phyloP scores from a whole-genome alignment of 2,888 invertebrate genomes.

The Zaprionus bogoriensis region DNA sequence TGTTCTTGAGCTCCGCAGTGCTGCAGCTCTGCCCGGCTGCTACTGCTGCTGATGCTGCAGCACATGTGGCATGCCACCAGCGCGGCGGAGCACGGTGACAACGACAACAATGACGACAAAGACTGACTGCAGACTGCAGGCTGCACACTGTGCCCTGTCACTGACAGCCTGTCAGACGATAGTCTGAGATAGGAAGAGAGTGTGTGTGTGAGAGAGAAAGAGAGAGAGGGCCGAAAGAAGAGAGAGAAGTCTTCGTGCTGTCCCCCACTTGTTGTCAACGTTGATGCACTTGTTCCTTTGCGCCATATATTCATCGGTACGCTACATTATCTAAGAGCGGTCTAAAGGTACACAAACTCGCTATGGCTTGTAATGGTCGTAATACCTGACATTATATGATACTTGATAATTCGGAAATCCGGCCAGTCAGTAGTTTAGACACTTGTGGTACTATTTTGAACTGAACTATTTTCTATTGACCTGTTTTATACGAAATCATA shows the following conservation, averaged over 20 bases:
- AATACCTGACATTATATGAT: too few relatives aligned
- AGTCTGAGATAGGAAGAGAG: neutral
- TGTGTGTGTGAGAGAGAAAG: neutral
- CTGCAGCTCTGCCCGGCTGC: conserved; percentile 14
- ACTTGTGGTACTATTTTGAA: too few relatives aligned
- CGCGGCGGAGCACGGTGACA: conserved; percentile 55
- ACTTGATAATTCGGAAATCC: too few relatives aligned
- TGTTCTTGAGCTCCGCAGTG: conserved; percentile 31
- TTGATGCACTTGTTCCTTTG: conserved; percentile 35
- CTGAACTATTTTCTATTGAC: too few relatives aligned
- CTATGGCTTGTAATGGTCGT: neutral
- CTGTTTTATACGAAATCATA: too few relatives aligned
- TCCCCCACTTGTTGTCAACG: conserved; percentile 65
- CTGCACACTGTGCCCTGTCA: conserved; percentile 54
- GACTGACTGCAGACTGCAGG: conserved; percentile 68
- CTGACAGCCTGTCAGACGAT: conserved; percentile 67
- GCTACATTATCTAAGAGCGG: conserved; percentile 10
- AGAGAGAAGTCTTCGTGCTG: conserved; percentile 34
- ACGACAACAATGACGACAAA: conserved; percentile 72
- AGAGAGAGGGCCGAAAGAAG: neutral
- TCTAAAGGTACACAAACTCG: neutral
- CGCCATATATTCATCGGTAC: conserved; percentile 19
- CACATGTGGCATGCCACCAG: conserved; percentile 63
- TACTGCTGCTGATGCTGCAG: conserved; percentile 27
- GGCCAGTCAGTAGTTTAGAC: too few relatives aligned